Base-by-base conservation (phyloP, 2,113 vertebrate species). In the Arvicanthis niloticus region DNA sequence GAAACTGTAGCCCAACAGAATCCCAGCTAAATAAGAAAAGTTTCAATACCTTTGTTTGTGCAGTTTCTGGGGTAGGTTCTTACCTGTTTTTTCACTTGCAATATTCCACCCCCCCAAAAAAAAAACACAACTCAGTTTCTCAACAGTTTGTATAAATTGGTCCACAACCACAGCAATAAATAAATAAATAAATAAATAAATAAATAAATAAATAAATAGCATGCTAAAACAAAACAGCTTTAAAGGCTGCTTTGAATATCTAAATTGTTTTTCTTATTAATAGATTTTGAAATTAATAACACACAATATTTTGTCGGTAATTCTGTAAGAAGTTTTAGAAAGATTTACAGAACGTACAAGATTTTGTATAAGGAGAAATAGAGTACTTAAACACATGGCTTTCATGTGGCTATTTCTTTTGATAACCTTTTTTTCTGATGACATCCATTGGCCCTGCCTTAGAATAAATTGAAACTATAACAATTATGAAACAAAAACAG, bases 381-480 rank as follows among this genome's bases (percentile, higher is more conserved):
- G 13, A 88, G 1, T 88, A 91, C 58, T 68, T 11, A 31, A 94
- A 94, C 77, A 65, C 4, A 34, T 0, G 77, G 37, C 67, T 73
- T 72, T 91, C n/a, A 29, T 56, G 4, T 45, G 72, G 19, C 21
- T 7, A 40, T 58, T 72, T 82, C n/a, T 80, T 42, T 90, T 51
- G 5, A 34, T 45, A n/a, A 26, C 56, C 88, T 31, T 48, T 24
- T 48, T 88, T 7, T 13, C 40, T 45, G 3, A 93, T 65, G 19
- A 81, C 72, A 84, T 9, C n/a, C 37, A 78, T 78, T 82, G 1
- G 1, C 90, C 10, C 7, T 88, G 2, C 2, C 15, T 51, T 56
- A 90, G 85, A n/a, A 42, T 84, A 58, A 95, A 94, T 89, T 1
- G 77, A 91, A 37, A 70, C 62, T 85, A 40, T 81, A 82, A 2